These are phyloP conservation scores for Chrysogorgia sp. DNA, from an alignment of 92 coral and sea anemone species.

Conservation along the genomic window DNA sequence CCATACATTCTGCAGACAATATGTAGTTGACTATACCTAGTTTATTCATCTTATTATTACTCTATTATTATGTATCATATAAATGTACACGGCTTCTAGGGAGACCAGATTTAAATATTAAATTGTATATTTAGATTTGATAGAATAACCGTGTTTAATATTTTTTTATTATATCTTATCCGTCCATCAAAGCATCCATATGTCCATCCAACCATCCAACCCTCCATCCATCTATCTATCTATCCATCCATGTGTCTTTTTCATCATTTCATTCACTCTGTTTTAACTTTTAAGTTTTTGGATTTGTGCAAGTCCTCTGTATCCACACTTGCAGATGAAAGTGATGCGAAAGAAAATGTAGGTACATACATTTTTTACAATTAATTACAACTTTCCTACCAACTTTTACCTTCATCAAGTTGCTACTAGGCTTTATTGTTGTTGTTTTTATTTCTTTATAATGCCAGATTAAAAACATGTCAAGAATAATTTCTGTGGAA, in stretches of 20 bases:
- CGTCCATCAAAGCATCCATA: too few relatives aligned
- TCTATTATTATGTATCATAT: too few relatives aligned
- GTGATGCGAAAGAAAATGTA: conserved; percentile 27
- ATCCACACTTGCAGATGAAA: conserved; percentile 23
- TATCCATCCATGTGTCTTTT: neutral
- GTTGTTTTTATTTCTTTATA: neutral
- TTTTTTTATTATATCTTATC: too few relatives aligned
- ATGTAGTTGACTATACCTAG: too few relatives aligned
- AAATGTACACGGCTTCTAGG: too few relatives aligned
- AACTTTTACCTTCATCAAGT: neutral
- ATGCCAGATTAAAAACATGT: conserved; percentile 70
- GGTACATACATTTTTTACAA: neutral
- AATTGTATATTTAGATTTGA: too few relatives aligned
- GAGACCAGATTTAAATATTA: too few relatives aligned
- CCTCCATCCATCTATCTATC: too few relatives aligned
- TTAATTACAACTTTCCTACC: neutral
- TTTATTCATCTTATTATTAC: too few relatives aligned
- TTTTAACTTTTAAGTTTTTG: conserved; percentile 43
- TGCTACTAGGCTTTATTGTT: neutral
- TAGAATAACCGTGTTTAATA: too few relatives aligned
- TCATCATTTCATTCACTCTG: neutral
- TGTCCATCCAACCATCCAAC: too few relatives aligned
- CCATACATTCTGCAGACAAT: too few relatives aligned
- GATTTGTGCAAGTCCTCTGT: conserved; percentile 35
- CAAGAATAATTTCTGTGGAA: conserved; percentile 71